phyloP scores from a whole-genome alignment of 2,888 invertebrate genomes.

The Gasteruption jaculator region DNA sequence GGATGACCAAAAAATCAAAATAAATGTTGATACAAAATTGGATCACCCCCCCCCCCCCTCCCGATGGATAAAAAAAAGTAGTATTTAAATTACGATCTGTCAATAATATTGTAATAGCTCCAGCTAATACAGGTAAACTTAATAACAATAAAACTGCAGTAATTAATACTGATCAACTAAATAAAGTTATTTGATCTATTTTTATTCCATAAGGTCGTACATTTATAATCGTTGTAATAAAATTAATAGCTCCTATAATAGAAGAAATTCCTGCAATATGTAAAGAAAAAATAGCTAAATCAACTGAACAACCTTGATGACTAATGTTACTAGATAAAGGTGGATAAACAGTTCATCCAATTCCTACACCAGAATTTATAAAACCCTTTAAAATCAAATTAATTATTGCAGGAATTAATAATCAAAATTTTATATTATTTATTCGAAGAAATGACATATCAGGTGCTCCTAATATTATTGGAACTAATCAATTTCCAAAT shows the following conservation, averaged over 20 bases:
- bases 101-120: slow-evolving; percentile 75
- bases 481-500: slow-evolving; percentile 79
- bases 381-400: slow-evolving; percentile 62
- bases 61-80: slow-evolving; percentile 75
- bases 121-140: slow-evolving; percentile 72
- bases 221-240: slow-evolving; percentile 73
- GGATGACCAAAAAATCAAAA: slow-evolving; percentile 88
- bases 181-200: slow-evolving; percentile 66
- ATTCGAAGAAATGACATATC: slow-evolving; percentile 81
- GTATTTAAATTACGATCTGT: slow-evolving; percentile 79
- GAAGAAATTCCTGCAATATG: slow-evolving; percentile 72
- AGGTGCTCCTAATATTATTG: slow-evolving; percentile 70
- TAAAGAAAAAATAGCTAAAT: slow-evolving; percentile 72
- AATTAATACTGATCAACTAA: slow-evolving; percentile 68
- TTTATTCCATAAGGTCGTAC: slow-evolving; percentile 60
- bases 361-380: slow-evolving; percentile 68
- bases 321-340: slow-evolving; percentile 63
- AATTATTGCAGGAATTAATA: slow-evolving; percentile 67
- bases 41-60: slow-evolving; percentile 80
- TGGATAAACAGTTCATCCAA: slow-evolving; percentile 76
- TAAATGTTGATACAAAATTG: slow-evolving; percentile 76
- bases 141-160: slow-evolving; percentile 64
- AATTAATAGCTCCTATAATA: slow-evolving; percentile 75
- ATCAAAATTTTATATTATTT: slow-evolving; percentile 82
- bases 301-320: slow-evolving; percentile 66